These are phyloP conservation scores for Drosophila lutescens DNA, from an alignment of 2,888 invertebrate species.

Conservation along the genomic window DNA sequence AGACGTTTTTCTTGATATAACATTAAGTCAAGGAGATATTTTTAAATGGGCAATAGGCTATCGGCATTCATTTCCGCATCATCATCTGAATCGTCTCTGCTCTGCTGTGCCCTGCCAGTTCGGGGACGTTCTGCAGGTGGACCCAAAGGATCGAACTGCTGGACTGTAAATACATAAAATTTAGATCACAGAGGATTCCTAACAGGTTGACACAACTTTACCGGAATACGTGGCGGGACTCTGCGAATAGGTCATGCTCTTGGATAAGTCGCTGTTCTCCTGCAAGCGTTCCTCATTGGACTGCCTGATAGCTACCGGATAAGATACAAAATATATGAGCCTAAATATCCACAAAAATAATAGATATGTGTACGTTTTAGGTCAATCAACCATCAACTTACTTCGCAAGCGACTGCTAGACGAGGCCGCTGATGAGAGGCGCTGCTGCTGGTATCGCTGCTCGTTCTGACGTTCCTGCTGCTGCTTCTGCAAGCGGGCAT, in stretches of 20 bases:
- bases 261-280: slow-evolving; percentile 55
- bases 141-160: slow-evolving; percentile 83
- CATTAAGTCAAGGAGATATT: not conserved
- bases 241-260: slow-evolving; percentile 47
- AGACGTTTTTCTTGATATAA: too few species aligned
- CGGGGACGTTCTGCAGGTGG: slow-evolving; percentile 83
- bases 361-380: not conserved
- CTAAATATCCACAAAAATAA: not conserved
- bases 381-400: slow-evolving; percentile 14
- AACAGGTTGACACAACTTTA: not conserved
- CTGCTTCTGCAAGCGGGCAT: slow-evolving; percentile 88
- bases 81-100: slow-evolving; percentile 82
- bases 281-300: slow-evolving; percentile 64
- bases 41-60: slow-evolving; percentile 82
- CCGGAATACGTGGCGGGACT: slow-evolving; percentile 42
- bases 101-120: slow-evolving; percentile 79
- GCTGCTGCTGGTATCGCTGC: slow-evolving; percentile 78
- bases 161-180: slow-evolving; percentile 46
- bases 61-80: slow-evolving; percentile 83
- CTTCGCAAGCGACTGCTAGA: slow-evolving; percentile 66
- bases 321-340: not conserved
- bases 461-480: slow-evolving; percentile 79
- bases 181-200: not conserved
- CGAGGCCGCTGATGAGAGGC: slow-evolving; percentile 74
- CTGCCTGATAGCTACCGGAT: slow-evolving; percentile 56